These are phyloP conservation scores for Cathartes aura DNA, from an alignment of 2,113 vertebrate species.

Conservation along the genomic window DNA sequence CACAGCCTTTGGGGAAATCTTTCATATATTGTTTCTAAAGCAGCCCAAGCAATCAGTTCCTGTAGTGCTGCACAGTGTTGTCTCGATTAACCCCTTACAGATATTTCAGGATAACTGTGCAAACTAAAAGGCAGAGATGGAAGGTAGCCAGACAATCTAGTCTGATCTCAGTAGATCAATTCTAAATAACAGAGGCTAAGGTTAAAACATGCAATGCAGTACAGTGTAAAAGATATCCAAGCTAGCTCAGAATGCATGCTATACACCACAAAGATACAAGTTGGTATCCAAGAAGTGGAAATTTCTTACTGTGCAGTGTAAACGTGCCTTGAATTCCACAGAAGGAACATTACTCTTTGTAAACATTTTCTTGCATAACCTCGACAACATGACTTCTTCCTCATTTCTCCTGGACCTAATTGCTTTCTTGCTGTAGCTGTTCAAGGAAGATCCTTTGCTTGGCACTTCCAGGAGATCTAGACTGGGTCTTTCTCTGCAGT, in stretches of 20 bases:
- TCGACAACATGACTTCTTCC: not conserved
- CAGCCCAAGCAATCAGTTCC: conserved; percentile 6
- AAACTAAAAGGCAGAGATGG: not conserved
- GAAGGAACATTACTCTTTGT: not conserved
- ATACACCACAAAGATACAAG: not conserved
- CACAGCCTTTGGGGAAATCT: conserved; percentile 39
- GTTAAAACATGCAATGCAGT: not conserved
- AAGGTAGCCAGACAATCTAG: not conserved
- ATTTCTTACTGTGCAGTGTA: not conserved
- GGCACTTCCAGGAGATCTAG: not conserved
- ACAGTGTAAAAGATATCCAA: not conserved
- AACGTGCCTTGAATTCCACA: not conserved
- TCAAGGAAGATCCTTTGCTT: not conserved
- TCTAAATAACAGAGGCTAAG: not conserved
- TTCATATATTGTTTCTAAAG: conserved; percentile 32
- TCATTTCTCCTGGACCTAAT: not conserved
- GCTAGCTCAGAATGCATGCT: not conserved
- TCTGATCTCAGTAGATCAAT: not conserved
- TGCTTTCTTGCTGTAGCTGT: not conserved
- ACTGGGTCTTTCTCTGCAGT: not conserved
- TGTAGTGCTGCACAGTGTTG: not conserved
- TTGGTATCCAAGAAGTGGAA: not conserved
- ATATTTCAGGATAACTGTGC: not conserved
- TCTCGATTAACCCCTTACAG: not conserved
- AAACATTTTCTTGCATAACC: not conserved